Evolutionary conservation across 2,797 vertebrate genomes (phyloP), one percentile per base, ranked within the genome.

Genomic region (Melanotaenia trifasciata): DNA sequence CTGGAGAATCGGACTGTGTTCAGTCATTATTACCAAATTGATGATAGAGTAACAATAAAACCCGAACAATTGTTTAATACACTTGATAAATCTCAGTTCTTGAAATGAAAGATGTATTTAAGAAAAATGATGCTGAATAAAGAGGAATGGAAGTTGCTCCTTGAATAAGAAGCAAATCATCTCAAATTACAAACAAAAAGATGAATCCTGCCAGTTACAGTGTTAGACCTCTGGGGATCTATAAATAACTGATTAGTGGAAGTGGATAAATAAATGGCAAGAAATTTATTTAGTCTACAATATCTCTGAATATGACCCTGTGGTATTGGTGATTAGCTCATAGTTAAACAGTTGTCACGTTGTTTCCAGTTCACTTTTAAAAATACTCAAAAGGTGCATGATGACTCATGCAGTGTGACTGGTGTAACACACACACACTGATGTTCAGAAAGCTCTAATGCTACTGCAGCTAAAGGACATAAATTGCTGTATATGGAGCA

Each of bases 231-330:
- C 68, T 14, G 50, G 56, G 66, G 64, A 76, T 72, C 70, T 74
- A 79, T 74, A 84, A 89, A 89, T 78, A 87, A 71, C 77, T 80
- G 79, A 91, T 86, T 87, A 86, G 80, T 75, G 75, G 59, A 61
- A 67, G 69, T 79, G 70, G 51, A 71, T 18, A 60, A 86, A 82
- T 79, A 83, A 68, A 83, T 54, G 67, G 60, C 54, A 65, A 81
- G 36, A 83, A 86, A 83, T 87, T 84, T 70, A 85, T 91, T 88
- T 84, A 84, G 76, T 62, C 33, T 64, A 54, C 24, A 38, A 67
- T n/a, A 60, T 76, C 53, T 82, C 66, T 79, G 35, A 70, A 75
- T 61, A 70, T 61, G 67, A 84, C 47, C 63, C 78, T 2, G 58
- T 63, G 43, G 54, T 22, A 32, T 18, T 56, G 57, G 58, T 77